phyloP scores from a whole-genome alignment of 2,113 vertebrate genomes.

The Micronycteris hirsuta region DNA sequence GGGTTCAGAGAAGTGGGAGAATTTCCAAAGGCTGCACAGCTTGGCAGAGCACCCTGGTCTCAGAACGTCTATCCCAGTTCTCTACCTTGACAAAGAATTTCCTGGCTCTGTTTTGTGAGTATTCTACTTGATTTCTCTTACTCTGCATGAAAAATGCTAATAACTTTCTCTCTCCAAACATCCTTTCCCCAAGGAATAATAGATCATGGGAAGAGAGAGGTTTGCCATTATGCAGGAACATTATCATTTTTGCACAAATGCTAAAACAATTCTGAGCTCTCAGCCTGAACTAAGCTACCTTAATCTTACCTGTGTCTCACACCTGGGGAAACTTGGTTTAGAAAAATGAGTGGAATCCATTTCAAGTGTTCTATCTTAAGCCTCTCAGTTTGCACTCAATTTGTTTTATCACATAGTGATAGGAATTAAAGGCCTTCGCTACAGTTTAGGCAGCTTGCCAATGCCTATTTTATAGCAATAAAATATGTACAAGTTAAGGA shows the following conservation, averaged over 20 bases:
- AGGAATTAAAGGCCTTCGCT: conserved; percentile 84
- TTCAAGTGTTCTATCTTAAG: conserved; percentile 69
- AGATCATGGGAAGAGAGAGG: conserved; percentile 60
- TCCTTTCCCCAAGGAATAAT: conserved; percentile 74
- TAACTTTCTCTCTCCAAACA: conserved; percentile 73
- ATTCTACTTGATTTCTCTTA: conserved; percentile 63
- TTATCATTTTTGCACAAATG: conserved; percentile 71
- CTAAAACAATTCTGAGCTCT: conserved; percentile 61
- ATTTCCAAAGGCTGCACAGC: neutral
- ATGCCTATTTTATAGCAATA: conserved; percentile 87
- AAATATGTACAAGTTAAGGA: conserved; percentile 90
- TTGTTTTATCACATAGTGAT: conserved; percentile 80
- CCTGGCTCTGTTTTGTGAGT: neutral
- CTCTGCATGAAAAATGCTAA: conserved; percentile 72
- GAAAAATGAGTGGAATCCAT: conserved; percentile 60
- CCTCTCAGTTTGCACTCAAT: conserved; percentile 76
- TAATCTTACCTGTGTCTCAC: conserved; percentile 68
- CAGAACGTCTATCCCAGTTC: neutral
- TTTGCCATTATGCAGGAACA: conserved; percentile 56
- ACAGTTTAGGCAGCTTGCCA: conserved; percentile 84
- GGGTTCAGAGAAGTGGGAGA: neutral
- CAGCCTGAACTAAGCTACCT: conserved; percentile 62
- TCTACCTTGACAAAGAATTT: neutral
- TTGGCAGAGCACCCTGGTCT: neutral
- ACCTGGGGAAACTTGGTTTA: conserved; percentile 60